Evolutionary conservation across 2,113 vertebrate species (phyloP).

Genomic region (Limnothrissa miodon): DNA sequence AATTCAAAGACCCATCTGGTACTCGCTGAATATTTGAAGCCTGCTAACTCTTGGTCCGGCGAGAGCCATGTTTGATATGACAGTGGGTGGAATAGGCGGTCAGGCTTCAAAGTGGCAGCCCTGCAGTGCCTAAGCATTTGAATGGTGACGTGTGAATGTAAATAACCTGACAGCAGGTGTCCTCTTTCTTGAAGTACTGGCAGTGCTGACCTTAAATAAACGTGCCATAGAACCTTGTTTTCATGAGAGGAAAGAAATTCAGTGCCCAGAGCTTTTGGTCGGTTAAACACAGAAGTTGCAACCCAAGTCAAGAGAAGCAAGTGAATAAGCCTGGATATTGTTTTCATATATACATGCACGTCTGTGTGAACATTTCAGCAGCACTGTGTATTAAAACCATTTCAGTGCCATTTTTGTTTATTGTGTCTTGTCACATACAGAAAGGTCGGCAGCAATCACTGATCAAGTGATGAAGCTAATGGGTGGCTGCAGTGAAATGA

Average conservation of each 20-base stretch:
- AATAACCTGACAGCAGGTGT: constrained; percentile 6
- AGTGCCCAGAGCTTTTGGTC: not conserved
- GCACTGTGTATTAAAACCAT: not conserved
- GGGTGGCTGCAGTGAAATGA: not conserved
- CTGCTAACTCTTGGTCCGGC: not conserved
- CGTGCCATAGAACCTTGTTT: not conserved
- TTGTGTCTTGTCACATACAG: not conserved
- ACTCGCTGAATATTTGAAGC: constrained; percentile 10
- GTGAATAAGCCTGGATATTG: not conserved
- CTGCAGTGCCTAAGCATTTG: not conserved
- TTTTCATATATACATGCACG: not conserved
- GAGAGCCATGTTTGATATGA: constrained; percentile 6
- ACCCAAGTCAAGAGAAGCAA: not conserved
- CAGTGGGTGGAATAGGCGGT: not conserved
- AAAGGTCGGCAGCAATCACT: not conserved
- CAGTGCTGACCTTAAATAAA: constrained; percentile 4
- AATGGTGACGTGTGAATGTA: constrained; percentile 1
- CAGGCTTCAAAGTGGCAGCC: not conserved
- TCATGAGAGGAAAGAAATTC: not conserved
- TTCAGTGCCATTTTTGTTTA: not conserved
- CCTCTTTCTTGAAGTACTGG: not conserved
- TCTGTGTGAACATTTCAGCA: not conserved
- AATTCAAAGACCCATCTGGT: not conserved
- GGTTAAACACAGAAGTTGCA: not conserved
- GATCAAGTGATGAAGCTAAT: not conserved